Percentiles rank a stretch among this genome's conserved stretches.
Evolutionary conservation across 2,888 invertebrate species (phyloP).

Genomic region (Drosophila barbarae): DNA sequence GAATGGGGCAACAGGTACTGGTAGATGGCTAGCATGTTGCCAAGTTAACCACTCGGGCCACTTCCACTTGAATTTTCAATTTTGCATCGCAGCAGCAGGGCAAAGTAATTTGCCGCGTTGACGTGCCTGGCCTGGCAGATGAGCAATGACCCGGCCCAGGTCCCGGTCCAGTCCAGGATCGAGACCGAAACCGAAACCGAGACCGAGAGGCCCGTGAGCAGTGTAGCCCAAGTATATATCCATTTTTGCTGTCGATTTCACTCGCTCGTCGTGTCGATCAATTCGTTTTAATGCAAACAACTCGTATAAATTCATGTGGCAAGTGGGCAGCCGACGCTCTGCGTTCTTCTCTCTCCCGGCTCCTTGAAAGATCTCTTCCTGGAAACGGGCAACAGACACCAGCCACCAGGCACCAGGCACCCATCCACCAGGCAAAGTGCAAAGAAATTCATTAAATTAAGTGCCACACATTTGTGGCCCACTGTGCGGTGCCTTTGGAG

Average conservation of each 20-base stretch:
- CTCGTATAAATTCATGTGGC: conserved; percentile 72
- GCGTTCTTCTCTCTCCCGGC: background rate
- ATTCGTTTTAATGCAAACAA: conserved; percentile 72
- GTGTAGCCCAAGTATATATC: background rate
- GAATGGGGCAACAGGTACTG: conserved; percentile 31
- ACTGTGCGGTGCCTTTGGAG: conserved; percentile 58
- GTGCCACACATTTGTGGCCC: conserved; percentile 73
- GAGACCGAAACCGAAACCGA: background rate
- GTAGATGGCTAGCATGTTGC: conserved; percentile 59
- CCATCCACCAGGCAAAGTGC: conserved; percentile 58
- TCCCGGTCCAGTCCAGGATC: conserved; percentile 6
- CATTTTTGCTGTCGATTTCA: conserved; percentile 26
- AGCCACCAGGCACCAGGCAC: background rate
- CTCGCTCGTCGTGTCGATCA: conserved; percentile 67
- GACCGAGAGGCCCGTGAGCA: conserved; percentile 1
- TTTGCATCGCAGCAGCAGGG: conserved; percentile 65
- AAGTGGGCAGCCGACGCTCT: conserved; percentile 33
- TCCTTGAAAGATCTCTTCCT: conserved; percentile 16
- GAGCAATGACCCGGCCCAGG: conserved; percentile 63
- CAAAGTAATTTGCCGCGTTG: conserved; percentile 71
- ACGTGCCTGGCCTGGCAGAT: conserved; percentile 73
- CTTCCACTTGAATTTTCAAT: conserved; percentile 68
- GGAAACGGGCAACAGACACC: conserved; percentile 43
- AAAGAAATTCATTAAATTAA: conserved; percentile 74
- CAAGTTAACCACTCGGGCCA: conserved; percentile 63